Conservation (phyloP, 2,797 vertebrate species). For the Apogon hyalosoma region DNA sequence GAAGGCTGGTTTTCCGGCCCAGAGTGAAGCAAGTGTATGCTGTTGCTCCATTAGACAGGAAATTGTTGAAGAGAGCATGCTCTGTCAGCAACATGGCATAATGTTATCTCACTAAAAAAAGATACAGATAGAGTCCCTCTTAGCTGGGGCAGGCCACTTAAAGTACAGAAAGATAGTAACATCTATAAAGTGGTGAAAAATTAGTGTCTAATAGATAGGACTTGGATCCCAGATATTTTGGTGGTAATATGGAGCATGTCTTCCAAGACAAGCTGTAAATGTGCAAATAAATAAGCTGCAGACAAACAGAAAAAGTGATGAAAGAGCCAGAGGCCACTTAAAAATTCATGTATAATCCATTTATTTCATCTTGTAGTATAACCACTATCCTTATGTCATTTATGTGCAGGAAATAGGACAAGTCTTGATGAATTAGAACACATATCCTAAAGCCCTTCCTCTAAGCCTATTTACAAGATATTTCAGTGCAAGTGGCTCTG, state of each 20-base stretch:
- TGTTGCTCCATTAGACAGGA: slow-evolving; percentile 76
- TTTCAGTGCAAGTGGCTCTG: slow-evolving; percentile 26
- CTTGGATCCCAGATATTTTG: too few species aligned
- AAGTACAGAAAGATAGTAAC: background rate
- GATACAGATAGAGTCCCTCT: slow-evolving; percentile 34
- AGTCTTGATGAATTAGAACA: slow-evolving; percentile 2
- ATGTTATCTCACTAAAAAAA: slow-evolving; percentile 56
- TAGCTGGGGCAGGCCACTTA: slow-evolving; percentile 19
- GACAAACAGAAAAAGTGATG: too few species aligned
- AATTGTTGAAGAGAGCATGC: slow-evolving; percentile 67
- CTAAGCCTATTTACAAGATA: slow-evolving; percentile 23
- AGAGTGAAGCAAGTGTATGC: slow-evolving; percentile 64
- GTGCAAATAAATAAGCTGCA: too few species aligned
- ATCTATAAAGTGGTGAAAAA: slow-evolving; percentile 1
- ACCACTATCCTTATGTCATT: slow-evolving; percentile 1
- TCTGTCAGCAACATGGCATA: slow-evolving; percentile 69
- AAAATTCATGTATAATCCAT: background rate
- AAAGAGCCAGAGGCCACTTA: too few species aligned
- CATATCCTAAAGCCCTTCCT: slow-evolving; percentile 7
- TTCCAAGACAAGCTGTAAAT: too few species aligned
- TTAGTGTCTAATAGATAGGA: background rate
- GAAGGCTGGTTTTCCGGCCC: slow-evolving; percentile 74
- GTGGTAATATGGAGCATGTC: too few species aligned
- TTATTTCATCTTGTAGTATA: slow-evolving; percentile 2
- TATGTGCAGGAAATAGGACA: slow-evolving; percentile 7